Evolutionary conservation across 2,888 invertebrate species (phyloP).

Genomic region (Netelia melanura): DNA sequence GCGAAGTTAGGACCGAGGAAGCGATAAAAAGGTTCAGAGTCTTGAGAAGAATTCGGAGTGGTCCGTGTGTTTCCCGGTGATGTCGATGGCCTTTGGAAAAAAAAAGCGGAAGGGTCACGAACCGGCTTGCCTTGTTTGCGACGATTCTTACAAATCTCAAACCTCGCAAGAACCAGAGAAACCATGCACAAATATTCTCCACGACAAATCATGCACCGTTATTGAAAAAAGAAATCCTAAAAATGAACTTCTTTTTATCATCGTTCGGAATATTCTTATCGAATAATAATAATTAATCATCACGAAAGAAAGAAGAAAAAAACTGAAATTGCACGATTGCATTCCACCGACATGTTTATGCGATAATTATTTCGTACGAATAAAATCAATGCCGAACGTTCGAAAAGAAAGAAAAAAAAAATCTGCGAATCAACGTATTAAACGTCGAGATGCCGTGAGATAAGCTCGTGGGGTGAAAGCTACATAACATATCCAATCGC

Average conservation of each 20-base stretch:
- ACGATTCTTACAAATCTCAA: not conserved
- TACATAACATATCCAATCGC: conserved; percentile 35
- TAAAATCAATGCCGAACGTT: not conserved
- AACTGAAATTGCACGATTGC: not conserved
- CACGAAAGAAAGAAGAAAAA: not conserved
- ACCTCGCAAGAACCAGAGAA: not conserved
- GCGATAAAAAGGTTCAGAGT: not conserved
- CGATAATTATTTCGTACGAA: not conserved
- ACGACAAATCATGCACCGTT: no score
- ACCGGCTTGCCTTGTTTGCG: not conserved
- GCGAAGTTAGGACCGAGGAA: conserved; percentile 21
- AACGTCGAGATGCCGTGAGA: conserved; percentile 15
- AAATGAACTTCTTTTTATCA: no score
- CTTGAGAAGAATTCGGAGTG: not conserved
- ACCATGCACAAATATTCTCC: no score
- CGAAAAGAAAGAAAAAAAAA: conserved; percentile 15
- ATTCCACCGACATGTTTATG: not conserved
- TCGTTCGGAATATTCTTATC: not conserved
- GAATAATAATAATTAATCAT: not conserved
- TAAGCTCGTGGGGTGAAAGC: conserved; percentile 69
- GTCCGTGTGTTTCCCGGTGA: conserved; percentile 2
- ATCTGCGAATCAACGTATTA: conserved; percentile 42
- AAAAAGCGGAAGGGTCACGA: not conserved
- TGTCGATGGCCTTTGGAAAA: conserved; percentile 13
- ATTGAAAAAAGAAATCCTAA: no score